phyloP scores from a whole-genome alignment of 2,797 vertebrate species.

The Manis javanica region DNA sequence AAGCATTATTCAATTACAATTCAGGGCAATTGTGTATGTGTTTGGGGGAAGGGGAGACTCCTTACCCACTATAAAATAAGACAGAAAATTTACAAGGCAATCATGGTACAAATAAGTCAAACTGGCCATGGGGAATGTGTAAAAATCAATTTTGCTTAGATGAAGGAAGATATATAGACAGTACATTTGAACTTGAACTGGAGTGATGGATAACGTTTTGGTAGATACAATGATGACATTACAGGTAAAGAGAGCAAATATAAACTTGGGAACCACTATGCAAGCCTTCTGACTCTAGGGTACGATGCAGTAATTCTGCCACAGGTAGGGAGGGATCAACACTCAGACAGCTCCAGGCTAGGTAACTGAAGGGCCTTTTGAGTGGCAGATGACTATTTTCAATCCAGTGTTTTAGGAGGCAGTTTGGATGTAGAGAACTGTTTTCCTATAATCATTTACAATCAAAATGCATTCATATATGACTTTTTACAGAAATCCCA shows the following conservation, averaged over 20 bases:
- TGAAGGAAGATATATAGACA: background rate
- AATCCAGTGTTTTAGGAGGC: conserved; percentile 1
- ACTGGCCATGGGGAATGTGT: background rate
- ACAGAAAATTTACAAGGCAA: background rate
- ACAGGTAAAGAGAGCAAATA: background rate
- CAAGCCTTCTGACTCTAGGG: background rate
- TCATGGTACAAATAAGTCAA: background rate
- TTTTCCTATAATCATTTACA: conserved; percentile 36
- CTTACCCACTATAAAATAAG: background rate
- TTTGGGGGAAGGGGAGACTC: background rate
- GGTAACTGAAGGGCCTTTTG: background rate
- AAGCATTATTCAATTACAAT: background rate
- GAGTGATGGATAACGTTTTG: background rate
- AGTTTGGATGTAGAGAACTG: background rate
- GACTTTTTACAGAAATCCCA: conserved; percentile 20
- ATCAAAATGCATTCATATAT: background rate
- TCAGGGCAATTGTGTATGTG: background rate
- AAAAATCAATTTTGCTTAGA: conserved; percentile 22
- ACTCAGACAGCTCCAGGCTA: background rate
- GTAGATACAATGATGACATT: background rate
- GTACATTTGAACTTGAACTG: background rate
- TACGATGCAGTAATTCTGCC: background rate
- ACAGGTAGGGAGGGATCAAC: background rate
- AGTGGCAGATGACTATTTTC: background rate
- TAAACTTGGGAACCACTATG: background rate